Base-by-base conservation (phyloP, 2,888 invertebrate species). In the Andrena minutula region DNA sequence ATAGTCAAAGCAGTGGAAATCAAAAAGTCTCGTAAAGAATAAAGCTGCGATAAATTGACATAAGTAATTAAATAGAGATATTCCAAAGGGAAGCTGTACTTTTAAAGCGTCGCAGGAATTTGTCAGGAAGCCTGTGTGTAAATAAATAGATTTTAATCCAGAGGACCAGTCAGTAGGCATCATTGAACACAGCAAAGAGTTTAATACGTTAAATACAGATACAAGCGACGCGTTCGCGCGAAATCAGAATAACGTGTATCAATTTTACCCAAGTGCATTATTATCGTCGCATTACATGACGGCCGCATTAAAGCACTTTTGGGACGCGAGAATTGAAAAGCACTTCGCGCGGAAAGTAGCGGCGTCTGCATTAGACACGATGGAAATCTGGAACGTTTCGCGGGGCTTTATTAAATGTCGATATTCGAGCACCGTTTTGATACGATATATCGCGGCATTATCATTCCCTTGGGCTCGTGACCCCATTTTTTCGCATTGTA, bases 381-480 rank as follows among this genome's bases (percentile, higher is more conserved):
- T 51, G 41, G 12, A 79, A 85, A 82, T 76, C 80, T 74, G 66
- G 56, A 56, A 64, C 68, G 63, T 58, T 26, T 65, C 58, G 53
- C 64, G n/a, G 20, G 32, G 47, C 79, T 85, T 84, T 72, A 82
- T 81, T 82, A 84, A 79, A 85, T 79, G 79, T 82, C 75, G 74
- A 64, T 73, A 51, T 35, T 66, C 79, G 61, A 68, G 58, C 23
- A 74, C 41, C 60, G 70, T 73, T 69, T 73, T 66, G 73, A 78
- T 81, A 76, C 83, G 58, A 70, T 85, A 63, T 79, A 75, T 74
- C 66, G 75, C n/a, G 41, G 65, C 73, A 71, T 74, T 86, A 86
- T 79, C 79, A 81, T 76, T 60, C 68, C 49, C 56, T 53, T 53
- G 70, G 64, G 66, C 73, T 79, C 77, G 79, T 86, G 85, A 85